A percentile compares a stretch with the other conserved stretches of the same genome.
These are phyloP conservation scores for Andrena dorsata DNA, from an alignment of 2,888 invertebrate genomes.

Conservation along the genomic window DNA sequence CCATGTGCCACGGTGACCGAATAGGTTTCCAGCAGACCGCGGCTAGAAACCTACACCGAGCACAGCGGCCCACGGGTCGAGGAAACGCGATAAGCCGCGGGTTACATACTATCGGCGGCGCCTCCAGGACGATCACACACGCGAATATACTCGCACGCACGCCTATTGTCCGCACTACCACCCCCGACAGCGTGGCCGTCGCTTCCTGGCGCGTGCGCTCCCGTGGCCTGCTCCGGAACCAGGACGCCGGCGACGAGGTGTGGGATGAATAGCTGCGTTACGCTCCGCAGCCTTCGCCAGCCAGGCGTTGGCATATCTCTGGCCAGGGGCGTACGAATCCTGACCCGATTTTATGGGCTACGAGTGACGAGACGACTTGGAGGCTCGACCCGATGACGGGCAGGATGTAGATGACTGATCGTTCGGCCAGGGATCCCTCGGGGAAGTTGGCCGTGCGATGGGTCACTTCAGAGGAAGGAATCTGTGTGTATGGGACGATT, in stretches of 20 bases:
- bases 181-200: conserved; percentile 42
- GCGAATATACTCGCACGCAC: conserved; percentile 54
- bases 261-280: conserved; percentile 76
- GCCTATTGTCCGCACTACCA: conserved; percentile 9
- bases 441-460: conserved; percentile 12
- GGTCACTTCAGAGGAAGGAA: conserved; percentile 34
- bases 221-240: conserved; percentile 69
- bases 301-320: conserved; percentile 55
- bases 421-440: conserved; percentile 15
- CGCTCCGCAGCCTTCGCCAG: conserved; percentile 66
- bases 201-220: conserved; percentile 73
- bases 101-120: conserved; percentile 63
- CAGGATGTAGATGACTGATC: conserved; percentile 37
- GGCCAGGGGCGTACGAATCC: conserved; percentile 48
- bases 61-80: conserved; percentile 55
- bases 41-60: not conserved
- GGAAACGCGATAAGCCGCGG: conserved; percentile 59
- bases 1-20: no score
- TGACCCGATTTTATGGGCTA: conserved; percentile 14
- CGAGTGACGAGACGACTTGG: conserved; percentile 11
- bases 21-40: no score
- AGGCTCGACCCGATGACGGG: conserved; percentile 17
- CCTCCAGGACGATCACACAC: conserved; percentile 59
- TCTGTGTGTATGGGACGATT: conserved; percentile 29
- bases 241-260: conserved; percentile 69